Evolutionary conservation across 2,888 invertebrate genomes (phyloP), one percentile per base, ranked within the genome.

Genomic region (Stenchaetothrips biformis): DNA sequence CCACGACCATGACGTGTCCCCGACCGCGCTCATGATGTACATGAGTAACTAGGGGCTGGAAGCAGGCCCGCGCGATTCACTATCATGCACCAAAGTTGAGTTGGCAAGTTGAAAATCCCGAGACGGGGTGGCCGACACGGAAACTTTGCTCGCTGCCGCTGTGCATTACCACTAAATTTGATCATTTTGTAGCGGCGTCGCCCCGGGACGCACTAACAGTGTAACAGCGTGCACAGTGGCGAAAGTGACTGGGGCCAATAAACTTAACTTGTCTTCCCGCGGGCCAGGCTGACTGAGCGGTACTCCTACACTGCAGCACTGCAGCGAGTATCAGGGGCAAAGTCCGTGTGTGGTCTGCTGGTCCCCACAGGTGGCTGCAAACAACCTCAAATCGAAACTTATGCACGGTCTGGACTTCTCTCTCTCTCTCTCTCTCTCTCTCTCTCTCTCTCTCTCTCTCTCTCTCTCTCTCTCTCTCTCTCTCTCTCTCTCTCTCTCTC

Each of bases 71-170:
- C 67, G 67, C 67, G 21, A 74, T 74, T 25, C 67, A 74, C 67
- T 74, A 25, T 25, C 21, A 21, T 74, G 25, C 67, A 21, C 21
- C 67, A 25, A 25, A 25, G 67, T 74, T 37, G 37, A 37, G 37
- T 37, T 74, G 67, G 25, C 67, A 74, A 74, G 67, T 74, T 74
- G 67, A 74, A 25, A 74, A 74, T 74, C 67, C 67, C 67, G 21
- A 21, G 67, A 74, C 67, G 67, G 67, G 3, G 59, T 16, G 59
- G 59, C 59, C 18, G 59, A 59, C 18, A 59, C 59, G 59, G 13
- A 59, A 59, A 16, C 18, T 59, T 59, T 13, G 13, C 59, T 18
- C 11, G 59, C 13, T 18, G 37, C 13, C 18, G 59, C 59, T 59
- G 59, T 59, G 59, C 59, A 59, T 59, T 13, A 59, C 59, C 16